phyloP scores from a whole-genome alignment of 2,888 invertebrate genomes.

The Netelia virgata region DNA sequence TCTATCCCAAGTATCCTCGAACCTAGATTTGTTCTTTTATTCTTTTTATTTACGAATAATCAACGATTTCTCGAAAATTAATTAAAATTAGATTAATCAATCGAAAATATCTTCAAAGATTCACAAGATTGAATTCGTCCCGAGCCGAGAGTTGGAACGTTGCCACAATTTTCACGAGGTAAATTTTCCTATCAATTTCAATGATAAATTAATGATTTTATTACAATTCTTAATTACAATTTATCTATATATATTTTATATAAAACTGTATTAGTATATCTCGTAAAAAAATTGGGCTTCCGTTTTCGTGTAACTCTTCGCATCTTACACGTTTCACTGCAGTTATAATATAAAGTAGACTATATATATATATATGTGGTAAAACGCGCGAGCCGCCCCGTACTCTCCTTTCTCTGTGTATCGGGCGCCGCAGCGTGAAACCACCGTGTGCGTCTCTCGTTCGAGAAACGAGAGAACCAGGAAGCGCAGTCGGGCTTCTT shows the following conservation, averaged over 20 bases:
- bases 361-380: not conserved
- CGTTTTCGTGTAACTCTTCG: slow-evolving; percentile 42
- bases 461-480: slow-evolving; percentile 76
- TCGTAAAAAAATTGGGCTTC: slow-evolving; percentile 32
- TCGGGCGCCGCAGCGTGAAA: slow-evolving; percentile 53
- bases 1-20: not conserved
- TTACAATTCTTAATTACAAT: too few species aligned
- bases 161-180: too few species aligned
- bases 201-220: too few species aligned
- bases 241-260: not conserved
- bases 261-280: not conserved
- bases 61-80: too few species aligned
- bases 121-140: too few species aligned
- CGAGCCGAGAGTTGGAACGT: too few species aligned
- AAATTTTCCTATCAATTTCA: too few species aligned
- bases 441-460: slow-evolving; percentile 59
- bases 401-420: not conserved
- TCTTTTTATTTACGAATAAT: not conserved
- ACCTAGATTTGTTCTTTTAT: not conserved
- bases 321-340: slow-evolving; percentile 36
- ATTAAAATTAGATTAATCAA: too few species aligned
- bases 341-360: not conserved
- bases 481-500: slow-evolving; percentile 72
- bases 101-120: too few species aligned
- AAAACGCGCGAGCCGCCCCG: slow-evolving; percentile 31